Conservation (phyloP, 2,888 invertebrate genomes). For the Microdon myrmicae region DNA sequence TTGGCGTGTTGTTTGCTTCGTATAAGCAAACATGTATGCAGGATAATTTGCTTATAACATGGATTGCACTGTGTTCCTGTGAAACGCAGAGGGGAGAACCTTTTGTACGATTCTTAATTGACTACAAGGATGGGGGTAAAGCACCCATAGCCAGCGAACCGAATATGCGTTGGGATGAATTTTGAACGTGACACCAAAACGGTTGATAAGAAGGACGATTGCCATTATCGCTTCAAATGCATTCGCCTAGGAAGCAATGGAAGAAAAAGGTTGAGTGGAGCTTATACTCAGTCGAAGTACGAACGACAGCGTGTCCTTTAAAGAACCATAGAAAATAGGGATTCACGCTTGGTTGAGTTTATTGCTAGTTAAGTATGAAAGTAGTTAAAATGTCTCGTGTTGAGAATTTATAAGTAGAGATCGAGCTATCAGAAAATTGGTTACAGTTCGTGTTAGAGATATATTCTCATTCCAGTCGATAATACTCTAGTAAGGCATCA, state of each 20-base stretch:
- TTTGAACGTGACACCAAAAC: constrained; percentile 42
- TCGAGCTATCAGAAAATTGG: too few relatives aligned
- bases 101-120: constrained; percentile 46
- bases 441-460: too few relatives aligned
- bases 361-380: constrained; percentile 30
- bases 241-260: too few relatives aligned
- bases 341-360: constrained; percentile 36
- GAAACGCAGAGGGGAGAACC: neutral
- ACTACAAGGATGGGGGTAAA: constrained; percentile 1
- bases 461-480: too few relatives aligned
- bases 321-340: constrained; percentile 37
- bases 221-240: neutral
- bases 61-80: constrained; percentile 36
- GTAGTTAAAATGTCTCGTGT: too few relatives aligned
- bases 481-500: too few relatives aligned
- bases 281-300: constrained; percentile 37
- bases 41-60: constrained; percentile 51
- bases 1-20: constrained; percentile 44
- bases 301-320: constrained; percentile 31
- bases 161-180: too few relatives aligned
- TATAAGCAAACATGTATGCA: constrained; percentile 45
- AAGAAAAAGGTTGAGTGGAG: neutral
- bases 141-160: neutral
- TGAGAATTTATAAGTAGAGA: too few relatives aligned
- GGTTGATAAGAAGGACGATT: constrained; percentile 33